Evolutionary conservation across 2,797 vertebrate genomes (phyloP), one percentile per base, ranked within the genome.

Genomic region (Etheostoma nigrum): DNA sequence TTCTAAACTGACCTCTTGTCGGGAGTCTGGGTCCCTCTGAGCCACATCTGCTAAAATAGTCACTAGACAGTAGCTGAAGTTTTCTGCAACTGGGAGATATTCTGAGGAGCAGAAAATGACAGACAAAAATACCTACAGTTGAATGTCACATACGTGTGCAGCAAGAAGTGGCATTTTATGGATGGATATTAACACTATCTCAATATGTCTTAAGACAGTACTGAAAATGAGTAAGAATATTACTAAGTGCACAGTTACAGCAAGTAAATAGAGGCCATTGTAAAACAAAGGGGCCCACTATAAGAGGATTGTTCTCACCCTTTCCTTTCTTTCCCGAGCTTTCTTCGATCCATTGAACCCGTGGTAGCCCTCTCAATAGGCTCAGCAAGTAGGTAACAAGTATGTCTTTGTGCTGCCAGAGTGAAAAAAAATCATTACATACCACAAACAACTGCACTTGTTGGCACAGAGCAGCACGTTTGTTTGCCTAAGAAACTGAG

Each of bases 271-370:
- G 47, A 76, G 33, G 12, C 53, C 25, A 65, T 60, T 79, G 60
- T 71, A 42, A 76, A 78, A 78, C 42, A 68, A 75, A 72, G 63
- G 53, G n/a, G 13, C 12, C 19, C 44, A 45, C 14, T 65, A 16
- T 87, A 85, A 89, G 83, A 88, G 81, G 90, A 92, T 91, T 91
- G 67, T 74, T 62, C 80, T 92, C 92, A 99, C 98, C 97, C 95
- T 94, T 97, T 93, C 94, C 92, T 93, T 97, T 98, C 80, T 96
- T 96, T 79, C 96, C 95, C 2, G 93, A 96, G 93, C 93, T 97
- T 90, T 99, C 97, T 93, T 99, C 98, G 72, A 99, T 97, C 98
- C 98, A 99, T 0, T 97, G 97, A 57, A 98, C 96, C 88, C 96
- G 96, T 67, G 97, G 97, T 67, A 99, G 93, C 48, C 97, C 97